Base-by-base conservation (phyloP, 2,113 vertebrate species). In the Siniperca chuatsi region DNA sequence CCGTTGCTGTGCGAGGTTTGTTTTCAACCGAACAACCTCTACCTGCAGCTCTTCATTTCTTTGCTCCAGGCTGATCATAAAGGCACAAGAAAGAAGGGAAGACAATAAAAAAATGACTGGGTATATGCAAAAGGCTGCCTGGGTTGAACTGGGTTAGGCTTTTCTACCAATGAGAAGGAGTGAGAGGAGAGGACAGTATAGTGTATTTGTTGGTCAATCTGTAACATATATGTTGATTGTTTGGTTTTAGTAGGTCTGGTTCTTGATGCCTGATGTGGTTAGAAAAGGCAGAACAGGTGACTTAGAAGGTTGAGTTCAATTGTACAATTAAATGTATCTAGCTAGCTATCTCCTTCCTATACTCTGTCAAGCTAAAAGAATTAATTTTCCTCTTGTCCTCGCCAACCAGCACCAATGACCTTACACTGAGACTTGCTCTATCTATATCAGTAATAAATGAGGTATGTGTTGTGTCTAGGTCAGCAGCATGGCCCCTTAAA, bases 21-120 rank as follows among this genome's bases (percentile, higher is more conserved):
- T 91, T 3, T 87, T 95, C 87, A 95, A 78, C 0, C 83, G 93
- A 65, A 91, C 54, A 0, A 97, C 92, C 86, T 96, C 94, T 0
- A 66, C 29, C 93, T 96, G 95, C 86, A 97, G 90, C 42, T 81
- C 93, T 74, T 95, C 93, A 18, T 96, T 96, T 80, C 88, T 85
- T 83, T 95, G 94, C 92, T 97, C 96, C 70, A 97, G 89, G 79
- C 97, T 97, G 80, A 78, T n/a, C 62, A 54, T 9, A 8, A 40
- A 61, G 72, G 69, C 7, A 23, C 4, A 12, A 15, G 33, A 33
- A 35, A 33, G 54, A 29, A 52, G 15, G 18, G 15, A 20, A 16
- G 11, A 33, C 35, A 37, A 64, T 54, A 44, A n/a, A 11, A 11
- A 23, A 77, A 52, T 40, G 13, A 68, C 2, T 4, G 8, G 29